Evolutionary conservation across 2,888 invertebrate genomes (phyloP).

Genomic region (Troides oblongomaculatus): DNA sequence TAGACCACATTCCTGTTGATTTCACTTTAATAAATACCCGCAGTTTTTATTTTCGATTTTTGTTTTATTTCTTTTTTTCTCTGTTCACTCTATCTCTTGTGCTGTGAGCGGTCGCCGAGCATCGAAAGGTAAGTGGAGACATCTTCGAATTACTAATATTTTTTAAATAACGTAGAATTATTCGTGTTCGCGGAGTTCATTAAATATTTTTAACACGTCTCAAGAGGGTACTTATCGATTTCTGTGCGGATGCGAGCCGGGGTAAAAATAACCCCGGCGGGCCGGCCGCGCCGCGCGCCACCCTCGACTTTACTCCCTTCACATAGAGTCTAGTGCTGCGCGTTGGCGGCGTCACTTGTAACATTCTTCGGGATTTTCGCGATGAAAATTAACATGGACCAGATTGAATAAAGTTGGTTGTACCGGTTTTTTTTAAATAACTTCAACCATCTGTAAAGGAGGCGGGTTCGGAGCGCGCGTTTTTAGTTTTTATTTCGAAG

Average conservation of each 20-base stretch:
- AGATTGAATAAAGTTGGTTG: conserved; percentile 17
- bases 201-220: conserved; percentile 43
- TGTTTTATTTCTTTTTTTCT: conserved; percentile 40
- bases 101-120: conserved; percentile 45
- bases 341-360: conserved; percentile 11
- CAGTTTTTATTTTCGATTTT: conserved; percentile 31
- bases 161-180: conserved; percentile 1
- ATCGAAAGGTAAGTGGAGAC: conserved; percentile 54
- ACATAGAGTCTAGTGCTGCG: no score
- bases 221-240: conserved; percentile 51
- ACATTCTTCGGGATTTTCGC: conserved; percentile 6
- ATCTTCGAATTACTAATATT: background rate
- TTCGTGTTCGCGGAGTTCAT: conserved; percentile 15
- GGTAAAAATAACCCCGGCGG: conserved; percentile 51
- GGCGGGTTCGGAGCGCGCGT: no score
- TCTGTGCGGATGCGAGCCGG: conserved; percentile 46
- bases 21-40: conserved; percentile 34
- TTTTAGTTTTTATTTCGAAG: no score
- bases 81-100: conserved; percentile 40
- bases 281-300: conserved; percentile 31
- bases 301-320: conserved; percentile 36
- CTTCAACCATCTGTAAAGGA: conserved; percentile 5
- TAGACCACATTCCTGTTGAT: conserved; percentile 31
- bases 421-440: conserved; percentile 10
- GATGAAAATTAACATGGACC: conserved; percentile 22